These are phyloP conservation scores for Centropyge bicolor DNA, from an alignment of 2,797 vertebrate species.

Conservation along the genomic window DNA sequence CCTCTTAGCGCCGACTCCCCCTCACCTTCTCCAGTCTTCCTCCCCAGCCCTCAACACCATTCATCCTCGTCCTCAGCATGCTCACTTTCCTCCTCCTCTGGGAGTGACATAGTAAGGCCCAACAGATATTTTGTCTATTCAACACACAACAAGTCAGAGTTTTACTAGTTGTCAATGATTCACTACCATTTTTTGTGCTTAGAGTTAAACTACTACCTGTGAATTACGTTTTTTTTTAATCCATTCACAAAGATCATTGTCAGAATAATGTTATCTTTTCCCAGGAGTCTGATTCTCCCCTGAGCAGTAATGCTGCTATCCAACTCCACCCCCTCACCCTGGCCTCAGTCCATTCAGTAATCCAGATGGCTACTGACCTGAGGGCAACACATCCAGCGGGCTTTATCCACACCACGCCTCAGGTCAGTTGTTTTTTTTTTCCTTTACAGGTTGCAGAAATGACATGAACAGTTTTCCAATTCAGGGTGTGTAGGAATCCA, in stretches of 20 bases:
- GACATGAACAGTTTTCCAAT: neutral
- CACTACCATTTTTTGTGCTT: neutral
- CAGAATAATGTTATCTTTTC: neutral
- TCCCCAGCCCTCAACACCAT: conserved; percentile 87
- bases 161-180: neutral
- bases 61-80: conserved; percentile 87
- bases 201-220: rapidly evolving
- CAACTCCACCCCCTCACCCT: conserved; percentile 69
- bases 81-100: conserved; percentile 90
- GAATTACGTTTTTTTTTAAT: neutral
- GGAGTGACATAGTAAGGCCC: conserved; percentile 92
- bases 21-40: conserved; percentile 92
- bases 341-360: conserved; percentile 69
- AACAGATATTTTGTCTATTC: neutral
- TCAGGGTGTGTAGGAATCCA: neutral
- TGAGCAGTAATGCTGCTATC: conserved; percentile 54
- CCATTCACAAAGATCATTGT: neutral
- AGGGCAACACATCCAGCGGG: conserved; percentile 67
- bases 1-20: conserved; percentile 87
- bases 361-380: conserved; percentile 76
- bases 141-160: neutral
- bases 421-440: conserved; percentile 54
- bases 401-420: conserved; percentile 70
- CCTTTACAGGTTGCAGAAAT: neutral
- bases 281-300: conserved; percentile 80